phyloP scores from a whole-genome alignment of 1,140 invertebrate genomes.

The Steinernema khuongi region DNA sequence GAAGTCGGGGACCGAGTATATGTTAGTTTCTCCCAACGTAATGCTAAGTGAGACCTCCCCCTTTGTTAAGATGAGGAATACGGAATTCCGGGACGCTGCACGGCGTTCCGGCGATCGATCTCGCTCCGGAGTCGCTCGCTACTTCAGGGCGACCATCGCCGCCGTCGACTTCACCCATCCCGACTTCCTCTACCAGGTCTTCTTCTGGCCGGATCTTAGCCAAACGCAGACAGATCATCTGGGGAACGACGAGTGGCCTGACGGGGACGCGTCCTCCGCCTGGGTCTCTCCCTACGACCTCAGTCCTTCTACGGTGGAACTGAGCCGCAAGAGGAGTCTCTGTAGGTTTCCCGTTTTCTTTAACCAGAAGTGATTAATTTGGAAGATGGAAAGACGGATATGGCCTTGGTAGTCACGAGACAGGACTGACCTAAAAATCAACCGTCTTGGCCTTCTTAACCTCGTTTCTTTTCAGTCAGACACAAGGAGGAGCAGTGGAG shows the following conservation, averaged over 20 bases:
- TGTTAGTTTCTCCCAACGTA: neutral
- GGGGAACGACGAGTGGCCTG: neutral
- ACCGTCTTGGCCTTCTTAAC: neutral
- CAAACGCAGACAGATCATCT: neutral
- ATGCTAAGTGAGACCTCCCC: neutral
- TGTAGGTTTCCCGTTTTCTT: neutral
- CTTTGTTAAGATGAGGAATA: neutral
- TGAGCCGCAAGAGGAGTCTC: neutral
- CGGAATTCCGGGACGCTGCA: neutral
- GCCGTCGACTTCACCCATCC: neutral
- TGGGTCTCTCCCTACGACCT: neutral
- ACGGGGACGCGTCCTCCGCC: neutral
- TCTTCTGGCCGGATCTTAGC: constrained; percentile 5
- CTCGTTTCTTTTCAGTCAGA: neutral
- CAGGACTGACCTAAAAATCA: no score
- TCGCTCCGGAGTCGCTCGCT: neutral
- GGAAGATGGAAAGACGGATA: no score
- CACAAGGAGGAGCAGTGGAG: constrained; percentile 5
- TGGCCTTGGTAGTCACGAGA: no score
- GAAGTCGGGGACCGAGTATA: constrained; percentile 1
- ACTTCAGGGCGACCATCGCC: constrained; percentile 2
- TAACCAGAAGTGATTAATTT: no score
- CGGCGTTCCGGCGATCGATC: neutral
- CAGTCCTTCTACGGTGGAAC: neutral
- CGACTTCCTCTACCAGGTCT: neutral